Evolutionary conservation across 2,888 invertebrate species (phyloP).

Genomic region (Andricus curvator): DNA sequence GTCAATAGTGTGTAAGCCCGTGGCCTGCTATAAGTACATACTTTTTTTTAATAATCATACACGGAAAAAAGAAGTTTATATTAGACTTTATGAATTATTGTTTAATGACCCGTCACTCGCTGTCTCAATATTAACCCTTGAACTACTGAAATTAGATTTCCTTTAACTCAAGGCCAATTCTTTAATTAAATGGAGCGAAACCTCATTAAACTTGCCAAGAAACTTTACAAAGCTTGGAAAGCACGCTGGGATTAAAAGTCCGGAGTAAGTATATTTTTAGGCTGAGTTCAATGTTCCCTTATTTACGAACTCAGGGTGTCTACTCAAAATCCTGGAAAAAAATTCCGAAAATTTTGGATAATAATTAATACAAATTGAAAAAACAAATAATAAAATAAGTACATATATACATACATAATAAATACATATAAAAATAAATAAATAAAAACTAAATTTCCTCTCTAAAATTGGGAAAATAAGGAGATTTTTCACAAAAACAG

Average conservation of each 20-base stretch:
- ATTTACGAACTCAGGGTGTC: slow-evolving; percentile 3
- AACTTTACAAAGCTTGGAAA: slow-evolving; percentile 10
- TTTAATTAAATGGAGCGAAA: slow-evolving; percentile 13
- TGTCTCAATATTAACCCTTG: background rate
- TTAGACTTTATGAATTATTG: background rate
- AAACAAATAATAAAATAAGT: too few relatives aligned
- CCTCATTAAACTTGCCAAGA: slow-evolving; percentile 18
- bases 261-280: slow-evolving; percentile 17
- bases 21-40: too few relatives aligned
- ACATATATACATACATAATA: too few relatives aligned
- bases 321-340: too few relatives aligned
- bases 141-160: background rate
- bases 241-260: background rate
- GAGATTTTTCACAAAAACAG: too few relatives aligned
- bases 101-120: background rate
- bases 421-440: too few relatives aligned
- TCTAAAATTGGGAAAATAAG: too few relatives aligned
- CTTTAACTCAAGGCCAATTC: background rate
- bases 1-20: too few relatives aligned
- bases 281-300: slow-evolving; percentile 8
- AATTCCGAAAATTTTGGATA: too few relatives aligned
- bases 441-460: too few relatives aligned
- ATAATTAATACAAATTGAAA: too few relatives aligned
- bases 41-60: too few relatives aligned
- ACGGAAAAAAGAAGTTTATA: background rate